Base-by-base conservation (phyloP, 2,113 vertebrate genomes). In the Hydrochoerus hydrochaeris region DNA sequence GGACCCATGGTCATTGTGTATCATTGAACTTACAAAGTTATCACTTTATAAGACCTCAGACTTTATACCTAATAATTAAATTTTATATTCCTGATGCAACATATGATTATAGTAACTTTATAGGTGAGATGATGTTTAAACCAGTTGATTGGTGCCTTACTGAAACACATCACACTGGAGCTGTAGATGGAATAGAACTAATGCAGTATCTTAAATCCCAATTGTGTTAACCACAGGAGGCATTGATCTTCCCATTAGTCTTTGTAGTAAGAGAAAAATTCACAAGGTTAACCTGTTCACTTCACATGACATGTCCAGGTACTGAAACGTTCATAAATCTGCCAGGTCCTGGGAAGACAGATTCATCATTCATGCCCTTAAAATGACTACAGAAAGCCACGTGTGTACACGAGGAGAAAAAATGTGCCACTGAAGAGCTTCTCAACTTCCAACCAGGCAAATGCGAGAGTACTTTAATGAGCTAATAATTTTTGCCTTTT, bases 11-110 rank as follows among this genome's bases (percentile, higher is more conserved):
- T 38, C 94, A 11, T 81, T 93, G 32, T 69, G 20, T 90, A 95
- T 91, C 10, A n/a, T 17, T 94, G 85, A 90, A 85, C 77, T 96
- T 92, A 60, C 60, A 95, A 94, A 94, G 90, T 32, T 91, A 62
- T 88, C 52, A 90, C 90, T 54, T 94, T 77, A 46, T 46, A 85
- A 69, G 77, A 88, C 86, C 90, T 90, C 60, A 85, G 69, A 93
- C 73, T 97, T 97, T 97, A 97, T 78, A 96, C 71, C 77, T 90
- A 93, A 89, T 96, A 96, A 97, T 97, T 97, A 96, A 97, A 88
- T 94, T 95, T 95, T 97, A 96, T 87, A 57, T 38, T 80, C n/a
- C 69, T 81, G 67, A 93, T 96, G 63, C 58, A 95, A 88, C 82
- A 19, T 96, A 58, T 71, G 86, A 97, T 83, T 88, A 73, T 44